Percentiles rank a stretch among this genome's conserved stretches.
Conservation (phyloP, 2,113 vertebrate genomes). For the human region DNA sequence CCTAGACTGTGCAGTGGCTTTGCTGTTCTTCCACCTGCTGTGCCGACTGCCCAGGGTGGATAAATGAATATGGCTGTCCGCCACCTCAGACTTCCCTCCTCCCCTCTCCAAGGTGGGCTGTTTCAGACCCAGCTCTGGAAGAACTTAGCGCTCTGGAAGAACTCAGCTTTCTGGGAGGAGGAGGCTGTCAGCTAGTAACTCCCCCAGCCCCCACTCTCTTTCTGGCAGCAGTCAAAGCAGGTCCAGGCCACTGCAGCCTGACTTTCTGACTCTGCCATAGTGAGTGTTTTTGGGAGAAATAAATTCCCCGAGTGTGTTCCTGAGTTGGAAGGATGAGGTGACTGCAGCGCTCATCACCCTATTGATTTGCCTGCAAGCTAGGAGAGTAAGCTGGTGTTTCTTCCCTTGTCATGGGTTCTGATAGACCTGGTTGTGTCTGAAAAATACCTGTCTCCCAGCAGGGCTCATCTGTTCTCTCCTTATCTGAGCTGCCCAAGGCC, state of each 20-base stretch:
- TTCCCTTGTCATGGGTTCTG: background rate
- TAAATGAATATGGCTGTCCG: accelerated
- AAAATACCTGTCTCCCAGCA: constrained; percentile 54
- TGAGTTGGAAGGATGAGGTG: background rate
- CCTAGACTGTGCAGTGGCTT: too few species aligned
- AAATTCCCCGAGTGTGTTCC: too few species aligned
- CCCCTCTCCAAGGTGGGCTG: background rate
- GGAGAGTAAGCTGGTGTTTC: background rate
- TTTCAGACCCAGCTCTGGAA: background rate
- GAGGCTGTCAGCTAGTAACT: background rate
- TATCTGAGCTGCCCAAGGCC: constrained; percentile 83
- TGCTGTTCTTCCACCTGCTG: background rate
- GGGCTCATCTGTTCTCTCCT: constrained; percentile 82
- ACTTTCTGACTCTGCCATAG: background rate
- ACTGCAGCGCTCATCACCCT: accelerated
- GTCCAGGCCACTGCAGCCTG: background rate
- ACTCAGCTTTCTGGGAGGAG: background rate
- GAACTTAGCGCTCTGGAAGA: background rate
- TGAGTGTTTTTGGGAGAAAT: background rate
- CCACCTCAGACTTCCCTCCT: background rate
- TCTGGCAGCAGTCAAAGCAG: background rate
- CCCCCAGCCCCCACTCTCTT: background rate
- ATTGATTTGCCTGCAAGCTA: too few species aligned
- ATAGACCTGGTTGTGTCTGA: background rate
- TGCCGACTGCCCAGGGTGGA: background rate